A percentile compares a stretch with the other conserved stretches of the same genome.
These are phyloP conservation scores for Eulemur coronatus DNA, from an alignment of 2,797 vertebrate genomes.

Conservation along the genomic window DNA sequence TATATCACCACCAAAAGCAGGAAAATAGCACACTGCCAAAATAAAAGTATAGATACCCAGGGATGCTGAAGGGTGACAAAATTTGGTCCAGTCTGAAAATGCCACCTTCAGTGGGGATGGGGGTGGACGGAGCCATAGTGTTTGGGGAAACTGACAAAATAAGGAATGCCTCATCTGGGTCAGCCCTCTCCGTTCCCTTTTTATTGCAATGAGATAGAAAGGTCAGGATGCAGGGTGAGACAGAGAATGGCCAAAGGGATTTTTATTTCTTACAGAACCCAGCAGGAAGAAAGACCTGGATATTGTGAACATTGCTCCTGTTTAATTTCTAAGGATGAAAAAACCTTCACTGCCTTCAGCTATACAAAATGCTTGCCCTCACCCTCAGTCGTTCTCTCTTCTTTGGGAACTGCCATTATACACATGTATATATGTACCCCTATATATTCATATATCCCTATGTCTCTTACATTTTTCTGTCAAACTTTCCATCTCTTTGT, in stretches of 20 bases:
- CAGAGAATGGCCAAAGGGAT: background rate
- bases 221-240: background rate
- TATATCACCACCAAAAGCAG: background rate
- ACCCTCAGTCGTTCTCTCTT: background rate
- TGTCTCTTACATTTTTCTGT: background rate
- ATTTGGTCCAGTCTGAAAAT: background rate
- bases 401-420: background rate
- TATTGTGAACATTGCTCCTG: background rate
- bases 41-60: background rate
- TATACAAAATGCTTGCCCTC: background rate
- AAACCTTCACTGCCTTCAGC: background rate
- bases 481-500: background rate
- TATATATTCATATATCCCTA: background rate
- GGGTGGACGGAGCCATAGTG: background rate
- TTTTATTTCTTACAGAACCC: constrained; percentile 47
- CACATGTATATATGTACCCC: background rate
- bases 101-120: background rate
- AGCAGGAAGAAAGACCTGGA: background rate
- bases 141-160: constrained; percentile 9
- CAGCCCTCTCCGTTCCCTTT: background rate
- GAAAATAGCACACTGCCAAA: background rate
- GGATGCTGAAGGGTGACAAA: background rate
- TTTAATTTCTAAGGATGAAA: background rate
- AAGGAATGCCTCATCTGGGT: background rate
- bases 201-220: constrained; percentile 24